Conservation (phyloP, 2,113 vertebrate genomes). For the Rhinolophus ferrumequinum region DNA sequence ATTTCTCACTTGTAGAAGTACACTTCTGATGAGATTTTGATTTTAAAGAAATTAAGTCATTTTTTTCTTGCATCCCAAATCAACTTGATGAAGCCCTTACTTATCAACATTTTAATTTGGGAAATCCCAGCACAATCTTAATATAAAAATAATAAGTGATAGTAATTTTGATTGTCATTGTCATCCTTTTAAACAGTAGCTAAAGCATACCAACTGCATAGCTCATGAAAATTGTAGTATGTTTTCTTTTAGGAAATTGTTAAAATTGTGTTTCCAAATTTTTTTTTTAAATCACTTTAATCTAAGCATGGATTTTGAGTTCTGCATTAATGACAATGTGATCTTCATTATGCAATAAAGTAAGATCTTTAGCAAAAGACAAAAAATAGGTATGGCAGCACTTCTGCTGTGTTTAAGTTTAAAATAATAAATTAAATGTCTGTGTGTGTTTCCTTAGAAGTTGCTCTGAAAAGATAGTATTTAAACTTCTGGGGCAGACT, state of each 20-base stretch:
- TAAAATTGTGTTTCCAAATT: conserved; percentile 28
- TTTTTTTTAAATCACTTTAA: neutral
- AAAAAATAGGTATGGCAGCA: neutral
- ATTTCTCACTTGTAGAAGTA: conserved; percentile 56
- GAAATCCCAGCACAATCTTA: conserved; percentile 46
- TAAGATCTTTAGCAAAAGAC: neutral
- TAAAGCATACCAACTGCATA: conserved; percentile 8
- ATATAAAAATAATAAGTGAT: conserved; percentile 56
- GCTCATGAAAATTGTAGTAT: conserved; percentile 33
- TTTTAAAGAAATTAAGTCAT: conserved; percentile 58
- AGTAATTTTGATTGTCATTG: conserved; percentile 58
- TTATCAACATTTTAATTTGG: conserved; percentile 64
- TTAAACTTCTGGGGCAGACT: neutral
- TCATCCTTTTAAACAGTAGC: conserved; percentile 52
- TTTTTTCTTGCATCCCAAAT: conserved; percentile 58
- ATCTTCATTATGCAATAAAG: neutral
- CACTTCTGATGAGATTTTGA: conserved; percentile 55
- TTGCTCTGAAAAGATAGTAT: neutral
- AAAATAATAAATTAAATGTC: neutral
- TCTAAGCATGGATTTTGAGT: neutral
- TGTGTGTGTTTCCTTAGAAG: neutral
- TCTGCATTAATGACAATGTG: neutral
- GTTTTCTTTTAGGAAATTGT: conserved; percentile 43
- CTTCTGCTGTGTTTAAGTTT: neutral
- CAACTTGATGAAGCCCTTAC: conserved; percentile 56